Evolutionary conservation across 2,797 vertebrate genomes (phyloP).

Genomic region (Odontamblyopus lacepedii): DNA sequence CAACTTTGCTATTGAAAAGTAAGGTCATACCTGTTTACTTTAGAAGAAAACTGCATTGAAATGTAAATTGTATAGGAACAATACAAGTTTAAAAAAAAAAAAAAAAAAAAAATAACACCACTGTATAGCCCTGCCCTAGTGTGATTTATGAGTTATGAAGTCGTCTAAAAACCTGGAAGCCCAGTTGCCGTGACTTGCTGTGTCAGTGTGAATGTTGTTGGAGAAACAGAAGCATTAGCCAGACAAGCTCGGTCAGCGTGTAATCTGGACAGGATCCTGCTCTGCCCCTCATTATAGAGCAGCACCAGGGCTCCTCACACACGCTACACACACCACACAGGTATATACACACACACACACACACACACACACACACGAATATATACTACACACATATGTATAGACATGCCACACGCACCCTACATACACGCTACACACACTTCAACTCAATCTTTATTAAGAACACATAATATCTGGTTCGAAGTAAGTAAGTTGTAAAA

Average conservation of each 20-base stretch:
- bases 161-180: slow-evolving; percentile 15
- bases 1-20: background rate
- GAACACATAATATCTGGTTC: no score
- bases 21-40: background rate
- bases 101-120: slow-evolving; percentile 6
- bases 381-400: no score
- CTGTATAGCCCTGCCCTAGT: background rate
- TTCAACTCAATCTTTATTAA: no score
- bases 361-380: background rate
- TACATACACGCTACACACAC: no score
- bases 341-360: no score
- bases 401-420: no score
- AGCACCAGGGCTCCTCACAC: slow-evolving; percentile 13
- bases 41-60: background rate
- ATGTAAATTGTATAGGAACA: background rate
- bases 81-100: background rate
- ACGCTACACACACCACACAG: no score
- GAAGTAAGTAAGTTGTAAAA: no score
- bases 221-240: slow-evolving; percentile 43
- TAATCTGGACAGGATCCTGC: slow-evolving; percentile 42
- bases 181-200: background rate
- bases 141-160: background rate
- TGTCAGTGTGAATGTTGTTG: slow-evolving; percentile 32
- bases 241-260: slow-evolving; percentile 44
- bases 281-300: slow-evolving; percentile 18